These are phyloP conservation scores for Pseudoips prasinana DNA, from an alignment of 2,888 invertebrate species.

Conservation along the genomic window DNA sequence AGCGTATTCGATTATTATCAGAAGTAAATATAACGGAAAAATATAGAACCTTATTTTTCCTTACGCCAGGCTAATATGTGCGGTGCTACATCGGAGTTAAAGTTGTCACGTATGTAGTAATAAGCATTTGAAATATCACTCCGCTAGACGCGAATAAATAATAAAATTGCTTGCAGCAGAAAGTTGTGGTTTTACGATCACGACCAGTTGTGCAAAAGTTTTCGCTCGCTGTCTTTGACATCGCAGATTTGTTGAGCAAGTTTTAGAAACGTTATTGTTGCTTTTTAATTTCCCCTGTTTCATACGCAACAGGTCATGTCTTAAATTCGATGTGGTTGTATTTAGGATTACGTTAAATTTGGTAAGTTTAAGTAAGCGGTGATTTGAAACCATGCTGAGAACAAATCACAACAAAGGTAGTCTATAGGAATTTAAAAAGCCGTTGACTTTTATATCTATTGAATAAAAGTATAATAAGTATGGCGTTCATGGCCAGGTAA, in stretches of 20 bases:
- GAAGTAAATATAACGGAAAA: too few species aligned
- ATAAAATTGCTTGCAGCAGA: constrained; percentile 59
- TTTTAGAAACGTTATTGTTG: constrained; percentile 47
- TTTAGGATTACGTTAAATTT: constrained; percentile 9
- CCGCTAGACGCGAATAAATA: constrained; percentile 44
- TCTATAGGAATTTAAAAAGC: too few species aligned
- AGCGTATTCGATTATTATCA: too few species aligned
- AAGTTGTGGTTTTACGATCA: constrained; percentile 68
- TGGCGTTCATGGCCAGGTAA: too few species aligned
- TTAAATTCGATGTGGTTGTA: constrained; percentile 11
- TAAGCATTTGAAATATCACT: constrained; percentile 51
- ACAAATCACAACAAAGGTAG: too few species aligned
- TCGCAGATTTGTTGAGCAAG: constrained; percentile 55
- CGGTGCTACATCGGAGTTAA: constrained; percentile 31
- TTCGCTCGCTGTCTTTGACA: constrained; percentile 52
- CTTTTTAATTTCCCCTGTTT: constrained; percentile 39
- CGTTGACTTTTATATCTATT: too few species aligned
- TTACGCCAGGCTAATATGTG: too few species aligned
- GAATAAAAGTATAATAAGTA: too few species aligned
- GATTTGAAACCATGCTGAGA: constrained; percentile 2
- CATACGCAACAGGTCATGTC: constrained; percentile 39
- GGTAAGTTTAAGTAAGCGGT: constrained; percentile 10
- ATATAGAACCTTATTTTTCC: too few species aligned
- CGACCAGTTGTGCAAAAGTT: constrained; percentile 71
- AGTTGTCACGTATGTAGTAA: constrained; percentile 49